Evolutionary conservation across 2,113 vertebrate genomes (phyloP).

Genomic region (Zingel zingel): DNA sequence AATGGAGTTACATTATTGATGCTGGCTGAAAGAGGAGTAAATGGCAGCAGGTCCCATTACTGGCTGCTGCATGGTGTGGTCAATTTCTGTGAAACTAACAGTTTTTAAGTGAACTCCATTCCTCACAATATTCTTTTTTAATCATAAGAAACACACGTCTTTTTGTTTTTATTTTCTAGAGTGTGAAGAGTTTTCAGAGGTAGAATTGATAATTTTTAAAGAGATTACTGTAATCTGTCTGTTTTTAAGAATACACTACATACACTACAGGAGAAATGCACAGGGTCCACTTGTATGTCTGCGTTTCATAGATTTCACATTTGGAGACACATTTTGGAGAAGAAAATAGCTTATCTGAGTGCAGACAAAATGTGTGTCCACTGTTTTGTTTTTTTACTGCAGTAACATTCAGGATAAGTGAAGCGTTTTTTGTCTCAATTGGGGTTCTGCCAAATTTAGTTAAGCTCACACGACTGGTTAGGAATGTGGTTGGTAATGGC

Average conservation of each 20-base stretch:
- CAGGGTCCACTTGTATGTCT: neutral
- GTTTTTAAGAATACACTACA: conserved; percentile 1
- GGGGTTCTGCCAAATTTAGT: conserved; percentile 31
- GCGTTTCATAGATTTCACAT: neutral
- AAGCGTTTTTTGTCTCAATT: conserved; percentile 18
- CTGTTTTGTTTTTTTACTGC: conserved; percentile 16
- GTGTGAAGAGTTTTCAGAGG: conserved; percentile 18
- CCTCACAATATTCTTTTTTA: conserved; percentile 1
- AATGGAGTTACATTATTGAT: conserved; percentile 77
- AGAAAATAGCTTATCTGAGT: neutral
- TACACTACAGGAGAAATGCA: conserved; percentile 20
- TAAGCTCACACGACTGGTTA: neutral
- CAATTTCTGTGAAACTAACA: conserved; percentile 38
- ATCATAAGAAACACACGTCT: neutral
- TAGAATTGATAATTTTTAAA: conserved; percentile 32
- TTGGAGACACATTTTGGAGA: neutral
- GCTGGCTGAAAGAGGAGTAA: conserved; percentile 64
- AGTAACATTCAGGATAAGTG: conserved; percentile 10
- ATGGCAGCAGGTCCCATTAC: conserved; percentile 61
- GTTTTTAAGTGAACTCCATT: conserved; percentile 46
- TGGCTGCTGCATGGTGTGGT: conserved; percentile 32
- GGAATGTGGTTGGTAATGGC: neutral
- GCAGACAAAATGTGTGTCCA: conserved; percentile 11
- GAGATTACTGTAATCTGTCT: conserved; percentile 11
- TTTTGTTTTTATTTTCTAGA: conserved; percentile 1